Conservation (phyloP, 2,888 invertebrate species). For the Pharmacophagus antenor region DNA sequence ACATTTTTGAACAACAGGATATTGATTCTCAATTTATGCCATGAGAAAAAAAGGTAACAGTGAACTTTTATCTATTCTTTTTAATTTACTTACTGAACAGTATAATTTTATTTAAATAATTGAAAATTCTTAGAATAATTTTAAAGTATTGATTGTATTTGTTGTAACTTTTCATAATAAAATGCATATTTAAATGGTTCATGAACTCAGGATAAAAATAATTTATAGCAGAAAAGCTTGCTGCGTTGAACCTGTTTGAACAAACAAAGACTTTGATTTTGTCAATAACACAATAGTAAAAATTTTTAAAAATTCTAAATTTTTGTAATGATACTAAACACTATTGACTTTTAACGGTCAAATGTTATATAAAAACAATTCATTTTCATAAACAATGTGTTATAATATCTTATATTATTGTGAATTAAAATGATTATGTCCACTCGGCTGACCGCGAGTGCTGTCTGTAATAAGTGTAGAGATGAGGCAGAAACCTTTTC, state of each 20-base stretch:
- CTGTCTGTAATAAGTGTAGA: no score
- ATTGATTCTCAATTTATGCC: conserved; percentile 4
- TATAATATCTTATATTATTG: no score
- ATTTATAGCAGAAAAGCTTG: conserved; percentile 26
- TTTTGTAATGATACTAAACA: not conserved
- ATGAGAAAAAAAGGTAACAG: not conserved
- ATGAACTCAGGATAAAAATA: conserved; percentile 24
- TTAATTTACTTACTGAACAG: not conserved
- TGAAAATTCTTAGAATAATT: not conserved
- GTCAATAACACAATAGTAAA: conserved; percentile 5
- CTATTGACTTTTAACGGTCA: not conserved
- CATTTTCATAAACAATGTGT: no score
- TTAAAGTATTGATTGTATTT: not conserved
- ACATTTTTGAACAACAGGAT: conserved; percentile 3
- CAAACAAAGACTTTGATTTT: conserved; percentile 22
- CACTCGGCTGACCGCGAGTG: no score
- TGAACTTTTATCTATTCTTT: not conserved
- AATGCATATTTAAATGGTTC: conserved; percentile 14
- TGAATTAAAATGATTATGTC: no score
- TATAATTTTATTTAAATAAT: not conserved
- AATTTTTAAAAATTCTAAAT: not conserved
- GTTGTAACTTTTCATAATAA: conserved; percentile 7
- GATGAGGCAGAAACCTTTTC: no score
- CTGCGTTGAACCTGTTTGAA: conserved; percentile 22
- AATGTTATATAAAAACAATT: not conserved